Evolutionary conservation across 1,140 invertebrate genomes (phyloP).

Genomic region (Ceratosolen solmsi): DNA sequence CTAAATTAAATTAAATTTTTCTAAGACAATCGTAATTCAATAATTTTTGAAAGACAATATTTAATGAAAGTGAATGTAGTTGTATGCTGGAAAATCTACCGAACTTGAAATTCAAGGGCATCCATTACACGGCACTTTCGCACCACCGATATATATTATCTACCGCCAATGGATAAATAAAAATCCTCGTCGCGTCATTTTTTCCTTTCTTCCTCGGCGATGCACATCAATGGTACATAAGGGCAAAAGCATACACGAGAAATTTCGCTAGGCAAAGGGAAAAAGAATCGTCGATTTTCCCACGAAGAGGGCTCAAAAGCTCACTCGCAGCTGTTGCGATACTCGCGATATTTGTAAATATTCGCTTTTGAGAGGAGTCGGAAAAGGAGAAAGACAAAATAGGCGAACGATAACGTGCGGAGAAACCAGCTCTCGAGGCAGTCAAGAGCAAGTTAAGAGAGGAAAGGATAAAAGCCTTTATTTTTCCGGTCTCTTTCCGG

Average conservation of each 20-base stretch:
- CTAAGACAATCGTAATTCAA: no score
- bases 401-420: neutral
- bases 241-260: no score
- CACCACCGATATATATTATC: neutral
- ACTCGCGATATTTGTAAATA: constrained; percentile 41
- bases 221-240: neutral
- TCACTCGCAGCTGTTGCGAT: constrained; percentile 24
- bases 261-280: no score
- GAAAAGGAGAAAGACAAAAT: neutral
- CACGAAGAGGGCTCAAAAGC: neutral
- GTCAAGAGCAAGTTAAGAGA: neutral
- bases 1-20: no score
- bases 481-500: neutral
- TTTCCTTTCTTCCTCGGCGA: neutral
- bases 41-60: no score
- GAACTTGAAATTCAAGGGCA: neutral
- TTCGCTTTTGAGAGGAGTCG: constrained; percentile 41
- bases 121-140: neutral
- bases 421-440: neutral
- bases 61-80: no score
- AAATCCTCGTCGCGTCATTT: neutral
- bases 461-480: constrained; percentile 12
- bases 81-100: no score
- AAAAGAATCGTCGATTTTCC: neutral
- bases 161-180: neutral